These are phyloP conservation scores for Hipposideros larvatus DNA, from an alignment of 2,797 vertebrate genomes.

Conservation along the genomic window DNA sequence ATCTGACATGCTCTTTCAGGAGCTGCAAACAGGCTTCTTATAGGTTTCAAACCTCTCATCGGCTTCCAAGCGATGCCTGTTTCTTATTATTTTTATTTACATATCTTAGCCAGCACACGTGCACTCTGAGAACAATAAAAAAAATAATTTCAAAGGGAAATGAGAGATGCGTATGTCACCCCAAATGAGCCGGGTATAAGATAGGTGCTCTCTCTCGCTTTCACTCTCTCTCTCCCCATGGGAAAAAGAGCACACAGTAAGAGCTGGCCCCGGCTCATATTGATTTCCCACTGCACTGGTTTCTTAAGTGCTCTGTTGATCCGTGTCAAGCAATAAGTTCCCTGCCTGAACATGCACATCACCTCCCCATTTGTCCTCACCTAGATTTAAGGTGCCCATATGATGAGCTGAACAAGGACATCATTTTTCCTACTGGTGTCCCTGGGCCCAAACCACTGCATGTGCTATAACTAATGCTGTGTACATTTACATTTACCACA, in stretches of 20 bases:
- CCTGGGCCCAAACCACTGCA: slow-evolving; percentile 85
- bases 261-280: slow-evolving; percentile 92
- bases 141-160: slow-evolving; percentile 87
- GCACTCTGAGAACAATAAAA: slow-evolving; percentile 87
- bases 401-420: slow-evolving; percentile 93
- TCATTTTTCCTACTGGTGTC: slow-evolving; percentile 91
- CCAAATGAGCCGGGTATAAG: slow-evolving; percentile 87
- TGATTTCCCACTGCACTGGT: slow-evolving; percentile 93
- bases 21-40: slow-evolving; percentile 2
- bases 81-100: slow-evolving; percentile 85
- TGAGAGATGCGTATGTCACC: slow-evolving; percentile 86
- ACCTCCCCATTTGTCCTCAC: slow-evolving; percentile 92
- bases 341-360: slow-evolving; percentile 91
- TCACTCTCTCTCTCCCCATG: slow-evolving; percentile 76
- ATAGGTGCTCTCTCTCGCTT: slow-evolving; percentile 76
- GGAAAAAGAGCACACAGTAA: slow-evolving; percentile 88
- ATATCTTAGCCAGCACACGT: slow-evolving; percentile 84
- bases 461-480: slow-evolving; percentile 79
- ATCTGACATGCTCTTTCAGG: slow-evolving; percentile 83
- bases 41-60: too few species aligned
- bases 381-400: slow-evolving; percentile 93
- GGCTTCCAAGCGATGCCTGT: slow-evolving; percentile 71
- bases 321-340: slow-evolving; percentile 93
- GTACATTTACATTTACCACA: slow-evolving; percentile 73
- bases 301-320: slow-evolving; percentile 93